Base-by-base conservation (phyloP, 2,888 invertebrate genomes). In the Keiferia lycopersicella region DNA sequence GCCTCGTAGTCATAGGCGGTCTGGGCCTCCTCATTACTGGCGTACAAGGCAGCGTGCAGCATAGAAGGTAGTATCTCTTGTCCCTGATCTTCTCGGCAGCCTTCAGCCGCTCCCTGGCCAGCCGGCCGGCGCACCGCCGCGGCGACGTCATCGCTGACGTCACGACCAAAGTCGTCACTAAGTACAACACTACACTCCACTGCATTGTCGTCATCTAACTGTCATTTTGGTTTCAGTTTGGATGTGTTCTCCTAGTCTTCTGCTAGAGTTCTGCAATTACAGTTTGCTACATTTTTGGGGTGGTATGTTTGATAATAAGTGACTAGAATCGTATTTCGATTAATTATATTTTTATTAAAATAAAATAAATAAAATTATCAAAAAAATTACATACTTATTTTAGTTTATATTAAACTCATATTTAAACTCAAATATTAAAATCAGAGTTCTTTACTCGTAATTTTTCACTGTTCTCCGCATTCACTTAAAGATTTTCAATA, bases 41-140 rank as follows among this genome's bases (percentile, higher is more conserved):
- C n/a, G 78, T 75, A 67, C 91, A 91, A 0, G 82, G 66, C 0
- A 87, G 77, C 0, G 85, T 71, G 66, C 91, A 91, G 78, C 90
- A 90, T 38, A 88, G 70, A 26, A 84, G 74, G 69, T 82, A 90
- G 75, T 83, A 90, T 69, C 91, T 76, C 73, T 90, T 91, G 64
- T 91, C 90, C 10, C 91, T 73, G 67, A 91, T 82, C 75, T 91
- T 91, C 70, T 91, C 91, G 0, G 90, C 91, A 0, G 91, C 91
- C 66, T 91, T 91, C 22, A 91, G 73, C 20, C 91, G 68, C 67
- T 91, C 91, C 34, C 87, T 71, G n/a, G 91, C 91, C 20, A 88
- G 72, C 20, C 86, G 76, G 1, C 91, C 90, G 2, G 89, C 82
- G 65, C 91, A 91, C 2, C 89, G 82, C 22, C 90, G 80, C 0